phyloP scores from a whole-genome alignment of 2,113 vertebrate species.

The Paracanthobrama guichenoti region DNA sequence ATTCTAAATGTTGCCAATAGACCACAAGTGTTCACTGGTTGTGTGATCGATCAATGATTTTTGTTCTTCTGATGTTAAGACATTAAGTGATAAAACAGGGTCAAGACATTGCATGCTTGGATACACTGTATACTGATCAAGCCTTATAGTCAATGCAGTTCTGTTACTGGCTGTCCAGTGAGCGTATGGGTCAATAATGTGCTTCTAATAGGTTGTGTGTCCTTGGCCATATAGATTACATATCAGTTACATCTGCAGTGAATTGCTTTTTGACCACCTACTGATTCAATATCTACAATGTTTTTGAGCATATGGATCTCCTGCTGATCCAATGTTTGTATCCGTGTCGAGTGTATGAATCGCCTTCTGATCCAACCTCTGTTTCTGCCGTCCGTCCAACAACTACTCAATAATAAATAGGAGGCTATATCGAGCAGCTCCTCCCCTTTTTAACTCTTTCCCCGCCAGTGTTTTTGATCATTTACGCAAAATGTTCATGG shows the following conservation, averaged over 20 bases:
- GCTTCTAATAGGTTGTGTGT: slow-evolving; percentile 12
- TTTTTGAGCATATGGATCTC: slow-evolving; percentile 17
- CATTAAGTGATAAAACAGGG: slow-evolving; percentile 5
- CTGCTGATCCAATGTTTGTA: slow-evolving; percentile 12
- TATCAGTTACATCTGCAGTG: background rate
- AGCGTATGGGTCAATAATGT: background rate
- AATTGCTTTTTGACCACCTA: slow-evolving; percentile 26
- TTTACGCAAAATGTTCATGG: too few species aligned
- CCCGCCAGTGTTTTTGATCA: too few species aligned
- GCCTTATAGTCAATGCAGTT: background rate
- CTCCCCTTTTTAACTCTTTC: too few species aligned
- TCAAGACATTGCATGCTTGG: slow-evolving; percentile 4
- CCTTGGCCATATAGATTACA: slow-evolving; percentile 37
- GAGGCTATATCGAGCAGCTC: too few species aligned
- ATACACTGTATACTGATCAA: background rate
- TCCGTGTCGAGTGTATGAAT: background rate
- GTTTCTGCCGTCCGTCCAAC: background rate
- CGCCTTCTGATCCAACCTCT: background rate
- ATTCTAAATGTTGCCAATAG: slow-evolving; percentile 49
- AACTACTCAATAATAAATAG: too few species aligned
- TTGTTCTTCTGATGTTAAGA: slow-evolving; percentile 19
- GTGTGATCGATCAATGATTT: slow-evolving; percentile 32
- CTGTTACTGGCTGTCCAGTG: background rate
- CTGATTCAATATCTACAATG: slow-evolving; percentile 10
- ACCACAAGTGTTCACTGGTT: slow-evolving; percentile 17